Percentiles rank a stretch among this genome's conserved stretches.
These are phyloP conservation scores for Myotis lucifugus DNA, from an alignment of 2,113 vertebrate genomes.

Conservation along the genomic window DNA sequence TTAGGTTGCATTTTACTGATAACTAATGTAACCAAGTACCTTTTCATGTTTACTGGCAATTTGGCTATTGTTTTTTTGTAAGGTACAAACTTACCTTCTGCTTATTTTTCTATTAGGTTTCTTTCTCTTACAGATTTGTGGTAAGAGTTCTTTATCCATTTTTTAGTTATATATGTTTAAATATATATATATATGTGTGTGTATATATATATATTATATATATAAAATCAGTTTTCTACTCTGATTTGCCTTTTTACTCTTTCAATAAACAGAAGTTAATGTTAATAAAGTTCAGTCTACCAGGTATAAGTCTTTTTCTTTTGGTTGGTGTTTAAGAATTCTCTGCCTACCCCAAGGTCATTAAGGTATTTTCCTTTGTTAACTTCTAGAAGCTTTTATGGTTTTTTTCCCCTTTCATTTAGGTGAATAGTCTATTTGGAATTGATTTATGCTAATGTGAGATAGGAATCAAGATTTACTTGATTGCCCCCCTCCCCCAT, in stretches of 20 bases:
- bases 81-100: neutral
- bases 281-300: neutral
- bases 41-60: conserved; percentile 19
- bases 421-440: conserved; percentile 13
- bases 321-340: conserved; percentile 14
- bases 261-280: neutral
- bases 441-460: conserved; percentile 17
- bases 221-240: neutral
- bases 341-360: neutral
- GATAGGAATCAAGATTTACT: neutral
- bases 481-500: neutral
- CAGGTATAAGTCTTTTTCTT: neutral
- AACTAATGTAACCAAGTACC: conserved; percentile 1
- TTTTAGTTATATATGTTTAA: too few species aligned
- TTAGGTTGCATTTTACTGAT: conserved; percentile 31
- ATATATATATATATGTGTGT: too few species aligned
- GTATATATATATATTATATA: too few species aligned
- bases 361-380: neutral
- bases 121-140: conserved; percentile 21
- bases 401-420: neutral
- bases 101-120: neutral
- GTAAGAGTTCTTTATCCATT: neutral
- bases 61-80: neutral
- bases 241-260: neutral
- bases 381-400: neutral